Base-by-base conservation (phyloP, 2,888 invertebrate genomes). In the Leucophora obtusa region DNA sequence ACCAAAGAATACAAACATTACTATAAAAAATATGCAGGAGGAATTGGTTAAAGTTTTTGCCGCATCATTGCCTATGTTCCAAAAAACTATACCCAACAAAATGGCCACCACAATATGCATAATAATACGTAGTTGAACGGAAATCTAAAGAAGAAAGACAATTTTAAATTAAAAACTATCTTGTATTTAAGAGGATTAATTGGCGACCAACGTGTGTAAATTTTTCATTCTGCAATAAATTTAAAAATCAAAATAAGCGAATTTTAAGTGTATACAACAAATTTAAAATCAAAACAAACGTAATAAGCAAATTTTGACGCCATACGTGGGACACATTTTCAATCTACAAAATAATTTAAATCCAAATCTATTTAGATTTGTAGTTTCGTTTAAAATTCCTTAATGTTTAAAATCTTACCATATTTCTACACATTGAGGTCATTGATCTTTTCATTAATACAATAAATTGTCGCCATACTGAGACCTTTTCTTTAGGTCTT, bases 1-100 rank as follows among this genome's bases (percentile, higher is more conserved):
- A 14, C 96, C 97, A 88, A 96, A 96, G 94, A 97, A 97, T 60
- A 98, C 92, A 90, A 98, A 98, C 92, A 98, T 94, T 65, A 97
- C 93, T 80, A 95, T 94, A 91, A 97, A 98, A 91, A 96, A 97
- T 54, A 98, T 91, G 87, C 95, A 95, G 87, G 96, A 96, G 84
- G 95, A 95, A 89, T 97, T 98, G 88, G 96, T 95, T 80, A 94
- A 91, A 15, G 95, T 93, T 88, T 96, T 93, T 65, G 93, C 92
- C 0, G 96, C 97, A 85, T 97, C 95, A 75, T 93, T 92, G 17
- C 98, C 98, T 84, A 96, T 95, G 85, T 95, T 93, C 90, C 93
- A 95, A 90, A 95, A 98, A 54, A 98, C 92, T 21, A 93, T 91
- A 5, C 98, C 98, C 81, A 97, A 93, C 79, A 97, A 91, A 35